A percentile compares a stretch with the other conserved stretches of the same genome.
Conservation (phyloP, 1,140 invertebrate genomes). For the Pogonognathellus flavescens region DNA sequence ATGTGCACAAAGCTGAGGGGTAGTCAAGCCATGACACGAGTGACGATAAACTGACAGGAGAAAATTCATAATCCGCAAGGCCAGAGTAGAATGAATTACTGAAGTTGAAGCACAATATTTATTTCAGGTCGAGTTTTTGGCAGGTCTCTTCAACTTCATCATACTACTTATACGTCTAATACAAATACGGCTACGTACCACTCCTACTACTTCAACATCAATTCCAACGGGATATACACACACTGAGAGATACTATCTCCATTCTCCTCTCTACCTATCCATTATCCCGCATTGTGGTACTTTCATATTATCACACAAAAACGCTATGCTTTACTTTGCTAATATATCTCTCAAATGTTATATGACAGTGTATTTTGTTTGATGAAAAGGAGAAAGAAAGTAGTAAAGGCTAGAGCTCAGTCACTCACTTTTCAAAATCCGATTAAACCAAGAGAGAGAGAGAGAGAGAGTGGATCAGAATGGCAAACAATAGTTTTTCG, state of each 20-base stretch:
- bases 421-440: conserved; percentile 34
- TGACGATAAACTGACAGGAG: conserved; percentile 33
- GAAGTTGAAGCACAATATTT: background rate
- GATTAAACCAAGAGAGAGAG: conserved; percentile 28
- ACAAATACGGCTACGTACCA: too few species aligned
- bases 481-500: too few species aligned
- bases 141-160: background rate
- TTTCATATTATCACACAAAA: too few species aligned
- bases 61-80: background rate
- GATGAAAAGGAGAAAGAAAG: background rate
- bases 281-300: too few species aligned
- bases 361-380: conserved; percentile 3
- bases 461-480: background rate
- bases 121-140: conserved; percentile 1
- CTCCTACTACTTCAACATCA: too few species aligned
- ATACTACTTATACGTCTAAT: too few species aligned
- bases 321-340: too few species aligned
- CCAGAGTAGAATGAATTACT: background rate
- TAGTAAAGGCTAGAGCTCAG: conserved; percentile 17
- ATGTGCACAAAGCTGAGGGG: background rate
- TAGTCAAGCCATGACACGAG: background rate
- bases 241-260: too few species aligned
- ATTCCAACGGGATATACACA: too few species aligned
- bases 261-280: too few species aligned
- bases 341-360: too few species aligned